Conservation (phyloP, 2,888 invertebrate genomes). For the Norana najaformis region DNA sequence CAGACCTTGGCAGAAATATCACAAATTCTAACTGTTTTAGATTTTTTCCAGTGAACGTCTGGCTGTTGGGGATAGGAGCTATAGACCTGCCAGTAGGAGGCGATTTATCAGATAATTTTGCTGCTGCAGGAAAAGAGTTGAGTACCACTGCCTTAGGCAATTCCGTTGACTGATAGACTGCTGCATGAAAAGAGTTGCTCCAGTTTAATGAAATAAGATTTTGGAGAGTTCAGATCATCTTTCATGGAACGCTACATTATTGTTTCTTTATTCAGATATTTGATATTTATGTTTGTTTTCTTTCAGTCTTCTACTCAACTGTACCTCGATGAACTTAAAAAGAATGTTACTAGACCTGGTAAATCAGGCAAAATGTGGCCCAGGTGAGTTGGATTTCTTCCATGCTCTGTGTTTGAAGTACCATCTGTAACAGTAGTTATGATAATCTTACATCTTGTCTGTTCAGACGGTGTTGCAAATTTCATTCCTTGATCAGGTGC, state of each 20-base stretch:
- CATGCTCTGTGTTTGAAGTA: background rate
- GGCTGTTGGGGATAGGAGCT: no score
- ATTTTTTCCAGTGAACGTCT: no score
- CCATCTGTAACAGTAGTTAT: background rate
- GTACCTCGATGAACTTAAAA: conserved; percentile 31
- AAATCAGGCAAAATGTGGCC: conserved; percentile 34
- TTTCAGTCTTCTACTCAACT: conserved; percentile 16
- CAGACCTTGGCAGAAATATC: background rate
- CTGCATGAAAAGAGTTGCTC: background rate
- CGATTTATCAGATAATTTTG: background rate
- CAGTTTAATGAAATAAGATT: background rate
- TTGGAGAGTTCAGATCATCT: background rate
- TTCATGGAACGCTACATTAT: background rate
- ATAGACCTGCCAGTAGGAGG: background rate
- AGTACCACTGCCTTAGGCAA: background rate
- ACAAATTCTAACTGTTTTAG: no score
- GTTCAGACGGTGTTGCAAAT: background rate
- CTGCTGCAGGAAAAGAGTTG: background rate
- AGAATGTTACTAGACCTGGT: background rate
- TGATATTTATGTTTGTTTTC: background rate
- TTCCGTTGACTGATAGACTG: background rate
- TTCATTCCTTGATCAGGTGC: no score
- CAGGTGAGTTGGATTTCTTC: background rate
- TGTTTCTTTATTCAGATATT: background rate
- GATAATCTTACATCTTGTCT: background rate